phyloP scores from a whole-genome alignment of 1,140 invertebrate species.

The Nasonia longicornis region DNA sequence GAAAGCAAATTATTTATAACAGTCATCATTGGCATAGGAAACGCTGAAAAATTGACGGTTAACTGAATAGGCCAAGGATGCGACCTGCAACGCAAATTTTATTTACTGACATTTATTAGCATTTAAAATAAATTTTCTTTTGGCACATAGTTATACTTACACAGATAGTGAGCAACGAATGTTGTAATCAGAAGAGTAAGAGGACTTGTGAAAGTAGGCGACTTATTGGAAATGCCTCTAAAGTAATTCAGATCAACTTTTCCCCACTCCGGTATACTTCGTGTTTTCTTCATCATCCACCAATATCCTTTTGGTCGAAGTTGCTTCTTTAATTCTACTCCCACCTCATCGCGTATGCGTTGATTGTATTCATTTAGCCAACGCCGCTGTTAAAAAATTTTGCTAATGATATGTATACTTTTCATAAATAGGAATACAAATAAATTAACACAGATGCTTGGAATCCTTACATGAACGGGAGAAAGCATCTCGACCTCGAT shows the following conservation, averaged over 20 bases:
- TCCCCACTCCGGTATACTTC: conserved; percentile 72
- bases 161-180: not conserved
- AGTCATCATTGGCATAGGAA: not conserved
- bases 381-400: conserved; percentile 71
- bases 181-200: not conserved
- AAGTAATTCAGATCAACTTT: conserved; percentile 51
- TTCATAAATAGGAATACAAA: conserved; percentile 12
- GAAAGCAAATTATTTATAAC: not conserved
- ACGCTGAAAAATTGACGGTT: not conserved
- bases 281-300: conserved; percentile 86
- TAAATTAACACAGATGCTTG: conserved; percentile 9
- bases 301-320: conserved; percentile 78
- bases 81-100: not conserved
- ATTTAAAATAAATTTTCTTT: not conserved
- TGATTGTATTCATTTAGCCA: conserved; percentile 86
- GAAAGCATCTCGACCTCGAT: conserved; percentile 85
- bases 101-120: not conserved
- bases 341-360: conserved; percentile 77
- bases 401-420: not conserved
- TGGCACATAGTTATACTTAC: not conserved
- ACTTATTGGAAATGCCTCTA: conserved; percentile 20
- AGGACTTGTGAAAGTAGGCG: not conserved
- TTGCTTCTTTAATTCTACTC: conserved; percentile 77
- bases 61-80: not conserved
- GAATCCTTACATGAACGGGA: conserved; percentile 68